Evolutionary conservation across 2,113 vertebrate species (phyloP), one percentile per base, ranked within the genome.

Genomic region (Notothenia coriiceps): DNA sequence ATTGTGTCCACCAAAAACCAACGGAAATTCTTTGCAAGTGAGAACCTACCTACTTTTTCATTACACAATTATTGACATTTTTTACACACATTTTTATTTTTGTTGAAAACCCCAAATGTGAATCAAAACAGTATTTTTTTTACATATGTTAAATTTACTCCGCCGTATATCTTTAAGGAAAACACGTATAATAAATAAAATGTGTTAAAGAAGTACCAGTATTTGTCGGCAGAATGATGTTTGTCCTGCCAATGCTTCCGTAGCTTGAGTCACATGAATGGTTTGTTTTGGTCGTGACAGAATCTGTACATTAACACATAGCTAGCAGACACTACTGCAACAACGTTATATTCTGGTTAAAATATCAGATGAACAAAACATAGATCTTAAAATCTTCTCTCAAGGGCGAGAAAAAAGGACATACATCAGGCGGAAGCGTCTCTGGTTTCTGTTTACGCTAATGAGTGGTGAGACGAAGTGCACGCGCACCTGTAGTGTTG

Each of bases 191-290:
- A 29, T 17, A 51, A 29, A 46, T 14, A 10, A 13, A 46, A 56
- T 47, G 12, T 56, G 20, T 1, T 44, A 6, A 20, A n/a, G 8
- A 14, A 29, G 33, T 70, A 49, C 5, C 13, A 14, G 8, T 14
- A 29, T 33, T 5, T 25, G 2, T 40, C 61, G 72, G 6, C 7
- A 59, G 35, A 29, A 1, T 52, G 2, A 72, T 15, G 18, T 12
- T 1, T 87, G 92, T 92, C 89, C 91, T 0, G 0, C 18, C 2
- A 46, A 55, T 51, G 94, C 90, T 94, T 93, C 94, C 94, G 94
- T 95, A 93, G 80, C 69, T 65, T 10, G 25, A 73, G 91, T 94
- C 94, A 94, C 87, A 83, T 91, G 94, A 88, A 14, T 6, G 44
- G 7, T 57, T 89, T 86, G 85, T 91, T 90, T 51, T 91, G 77